Evolutionary conservation across 1,140 invertebrate species (phyloP), one percentile per base, ranked within the genome.

Genomic region (Holotrichia oblita): DNA sequence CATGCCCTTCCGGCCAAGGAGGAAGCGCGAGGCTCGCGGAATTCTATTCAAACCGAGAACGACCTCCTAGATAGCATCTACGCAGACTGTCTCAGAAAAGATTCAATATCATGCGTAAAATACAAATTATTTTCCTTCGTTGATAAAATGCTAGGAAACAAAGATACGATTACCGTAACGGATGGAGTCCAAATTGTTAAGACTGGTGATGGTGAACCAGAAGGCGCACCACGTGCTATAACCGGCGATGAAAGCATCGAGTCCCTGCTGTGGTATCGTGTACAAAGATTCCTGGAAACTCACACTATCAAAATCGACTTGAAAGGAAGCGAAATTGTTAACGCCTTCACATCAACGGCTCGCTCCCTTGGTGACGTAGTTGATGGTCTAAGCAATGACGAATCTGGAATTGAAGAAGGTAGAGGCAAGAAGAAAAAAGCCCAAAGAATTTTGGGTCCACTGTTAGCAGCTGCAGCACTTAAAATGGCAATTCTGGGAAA

Each of bases 261-360:
- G 79, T 89, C 91, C 17, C 86, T 94, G 77, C 83, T 93, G 34
- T 86, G 91, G 75, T 91, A 90, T 78, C 90, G 94, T 76, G 86
- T 95, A 48, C 91, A 93, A 81, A 89, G 91, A 72, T 96, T 95
- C 87, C 87, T 96, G 41, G 91, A 91, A 83, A 92, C 93, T 0
- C 94, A 95, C 87, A 92, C 93, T 22, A 88, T 96, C 74, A 94
- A 94, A 84, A 91, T 96, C n/a, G 94, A 96, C 87, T 88, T 96
- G 64, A 95, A 95, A 87, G 94, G 94, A 27, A 91, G 90, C 76
- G 94, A 96, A 83, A 93, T 95, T n/a, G 89, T 95, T 3, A 93
- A 93, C 77, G 92, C 93, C 0, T 93, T 95, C 34, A 91, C 92
- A 73, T 93, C 92, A 40, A 92, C 91, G n/a, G 94, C 94, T 9